These are phyloP conservation scores for Capitulum mitella DNA, from an alignment of 2,888 invertebrate genomes.

Conservation along the genomic window DNA sequence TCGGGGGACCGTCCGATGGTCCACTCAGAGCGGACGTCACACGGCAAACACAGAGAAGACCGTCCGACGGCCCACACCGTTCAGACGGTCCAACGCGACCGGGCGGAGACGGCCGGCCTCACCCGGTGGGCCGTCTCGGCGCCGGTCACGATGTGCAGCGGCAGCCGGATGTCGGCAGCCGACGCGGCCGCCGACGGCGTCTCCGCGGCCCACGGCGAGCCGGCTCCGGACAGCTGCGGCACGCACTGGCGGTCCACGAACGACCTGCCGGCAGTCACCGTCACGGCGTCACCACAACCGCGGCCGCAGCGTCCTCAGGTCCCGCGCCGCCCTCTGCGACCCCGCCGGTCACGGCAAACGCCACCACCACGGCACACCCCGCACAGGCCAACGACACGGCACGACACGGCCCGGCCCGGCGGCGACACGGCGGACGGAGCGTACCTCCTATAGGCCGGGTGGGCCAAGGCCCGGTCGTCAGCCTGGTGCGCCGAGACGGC, in stretches of 20 bases:
- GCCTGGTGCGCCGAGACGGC: background rate
- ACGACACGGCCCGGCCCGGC: background rate
- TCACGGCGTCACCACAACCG: background rate
- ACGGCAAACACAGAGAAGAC: too few relatives aligned
- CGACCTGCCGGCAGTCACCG: background rate
- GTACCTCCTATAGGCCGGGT: background rate
- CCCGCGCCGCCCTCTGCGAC: too few relatives aligned
- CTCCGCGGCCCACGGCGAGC: background rate
- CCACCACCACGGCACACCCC: too few relatives aligned
- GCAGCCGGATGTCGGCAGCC: background rate
- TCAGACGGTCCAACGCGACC: too few relatives aligned
- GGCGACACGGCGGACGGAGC: background rate
- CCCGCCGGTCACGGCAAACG: too few relatives aligned
- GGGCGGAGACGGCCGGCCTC: too few relatives aligned
- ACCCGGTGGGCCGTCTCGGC: background rate
- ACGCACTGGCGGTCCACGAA: background rate
- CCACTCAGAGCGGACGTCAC: too few relatives aligned
- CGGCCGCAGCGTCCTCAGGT: too few relatives aligned
- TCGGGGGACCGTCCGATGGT: too few relatives aligned
- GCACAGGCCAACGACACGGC: background rate
- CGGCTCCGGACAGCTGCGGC: background rate
- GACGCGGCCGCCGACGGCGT: background rate
- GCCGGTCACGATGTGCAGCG: constrained; percentile 5
- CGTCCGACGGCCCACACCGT: too few relatives aligned
- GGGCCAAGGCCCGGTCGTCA: background rate